Evolutionary conservation across 2,113 vertebrate species (phyloP), one percentile per base, ranked within the genome.

Genomic region (Numenius arquata): DNA sequence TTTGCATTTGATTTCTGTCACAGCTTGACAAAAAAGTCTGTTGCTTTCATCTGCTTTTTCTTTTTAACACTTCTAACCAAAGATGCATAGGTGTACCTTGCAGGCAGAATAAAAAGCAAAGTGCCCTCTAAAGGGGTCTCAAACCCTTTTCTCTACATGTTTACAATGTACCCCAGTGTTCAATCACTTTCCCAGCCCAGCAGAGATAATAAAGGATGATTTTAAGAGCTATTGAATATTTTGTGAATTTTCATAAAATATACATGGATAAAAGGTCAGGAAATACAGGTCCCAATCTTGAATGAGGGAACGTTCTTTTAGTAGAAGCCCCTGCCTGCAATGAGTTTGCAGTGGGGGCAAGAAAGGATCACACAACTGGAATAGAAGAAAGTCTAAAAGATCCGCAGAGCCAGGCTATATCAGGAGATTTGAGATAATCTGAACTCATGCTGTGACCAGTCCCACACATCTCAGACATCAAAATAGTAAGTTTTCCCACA

Each of bases 1-100:
- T 98, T 98, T 96, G 94, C 95, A 97, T 98, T 97, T 98, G 97
- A 97, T 97, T 98, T 98, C 97, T 97, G 93, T 96, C 85, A 97
- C 86, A 95, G 93, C 95, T 96, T 97, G 95, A 91, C 82, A 98
- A 96, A 96, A 96, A 96, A 90, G 80, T 93, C 90, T 96, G 84
- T 96, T 84, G 75, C 92, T 97, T 98, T 98, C 95, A 98, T 86
- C 86, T 98, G 89, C 76, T 89, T 97, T 85, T 95, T 96, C 93
- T 93, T 97, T 98, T 91, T 92, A 97, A 90, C 80, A 81, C 47
- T 94, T 97, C 74, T 83, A 96, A 96, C 87, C 77, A 96, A 96
- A 96, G 95, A 93, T 95, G 73, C 77, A 89, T 70, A 95, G 72
- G 68, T 93, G 80, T 88, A 91, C 76, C 90, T 94, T 92, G 90